Evolutionary conservation across 2,113 vertebrate genomes (phyloP), one percentile per base, ranked within the genome.

Genomic region (Tragelaphus strepsiceros): DNA sequence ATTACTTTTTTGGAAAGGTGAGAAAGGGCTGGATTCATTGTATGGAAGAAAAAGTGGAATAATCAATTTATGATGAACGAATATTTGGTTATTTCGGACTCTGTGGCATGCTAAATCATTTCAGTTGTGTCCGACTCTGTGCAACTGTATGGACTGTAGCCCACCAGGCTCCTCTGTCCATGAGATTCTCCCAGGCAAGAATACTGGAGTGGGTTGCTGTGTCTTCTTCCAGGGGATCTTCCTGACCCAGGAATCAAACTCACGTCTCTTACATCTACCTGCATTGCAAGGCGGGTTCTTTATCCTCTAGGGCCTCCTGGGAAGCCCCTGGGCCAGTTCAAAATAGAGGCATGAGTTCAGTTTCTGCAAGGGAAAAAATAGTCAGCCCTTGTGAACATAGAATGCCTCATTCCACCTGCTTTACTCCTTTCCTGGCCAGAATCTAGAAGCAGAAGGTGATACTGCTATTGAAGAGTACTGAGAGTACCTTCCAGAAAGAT

Each of bases 301-400:
- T 71, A 71, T 71, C n/a, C 67, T 9, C n/a, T 71, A 35, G n/a
- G 0, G 0, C 64, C n/a, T 35, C 67, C n/a, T 71, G n/a, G 67
- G n/a, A 71, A 35, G n/a, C 19, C n/a, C 53, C 64, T 86, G 51
- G 3, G 22, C 11, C 51, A 9, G 46, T 32, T 62, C 24, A 53
- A 32, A 30, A 88, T 7, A 80, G 56, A 62, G 51, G 6, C 3
- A 6, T 16, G 49, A 32, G 16, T 53, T 13, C 2, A 91, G 28
- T 39, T 62, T 7, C 77, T 39, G 7, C 2, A n/a, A 5, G n/a
- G 56, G 26, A 67, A 46, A 43, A 67, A 17, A 53, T 11, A 39
- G 1, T 21, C 39, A 49, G 0, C 30, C 5, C 6, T 16, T 10
- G n/a, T 14, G 26, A 22, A 2, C 3, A 16, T 2, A 30, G 78